These are phyloP conservation scores for Aphaenogaster floridana DNA, from an alignment of 1,140 invertebrate genomes.

Conservation along the genomic window DNA sequence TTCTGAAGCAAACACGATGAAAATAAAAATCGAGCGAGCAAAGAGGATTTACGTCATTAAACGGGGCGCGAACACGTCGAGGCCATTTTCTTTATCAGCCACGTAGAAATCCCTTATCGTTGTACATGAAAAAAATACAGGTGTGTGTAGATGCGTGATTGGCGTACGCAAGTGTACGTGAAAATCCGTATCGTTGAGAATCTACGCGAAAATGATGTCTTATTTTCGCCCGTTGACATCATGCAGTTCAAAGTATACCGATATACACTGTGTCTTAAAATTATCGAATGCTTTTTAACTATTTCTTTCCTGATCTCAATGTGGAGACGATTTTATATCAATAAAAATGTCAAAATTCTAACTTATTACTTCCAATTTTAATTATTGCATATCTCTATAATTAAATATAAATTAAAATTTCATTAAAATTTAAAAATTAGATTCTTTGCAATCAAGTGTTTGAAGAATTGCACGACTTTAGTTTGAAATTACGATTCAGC, in stretches of 20 bases:
- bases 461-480: not conserved
- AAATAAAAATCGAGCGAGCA: slow-evolving; percentile 37
- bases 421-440: not conserved
- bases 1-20: not conserved
- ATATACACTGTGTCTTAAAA: slow-evolving; percentile 26
- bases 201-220: slow-evolving; percentile 54
- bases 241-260: slow-evolving; percentile 20
- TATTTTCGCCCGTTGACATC: slow-evolving; percentile 52
- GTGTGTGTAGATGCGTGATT: slow-evolving; percentile 22
- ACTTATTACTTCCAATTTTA: not conserved
- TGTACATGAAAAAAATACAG: slow-evolving; percentile 58
- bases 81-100: slow-evolving; percentile 77
- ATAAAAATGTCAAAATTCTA: not conserved
- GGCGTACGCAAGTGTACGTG: not conserved
- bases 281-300: not conserved
- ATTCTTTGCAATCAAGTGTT: too few relatives aligned
- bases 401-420: not conserved
- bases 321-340: not conserved
- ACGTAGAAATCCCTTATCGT: slow-evolving; percentile 76
- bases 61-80: slow-evolving; percentile 71
- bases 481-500: not conserved
- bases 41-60: slow-evolving; percentile 74
- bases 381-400: not conserved
- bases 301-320: not conserved
- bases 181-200: slow-evolving; percentile 20